Conservation (phyloP, 2,113 vertebrate genomes). For the Silurus asotus region DNA sequence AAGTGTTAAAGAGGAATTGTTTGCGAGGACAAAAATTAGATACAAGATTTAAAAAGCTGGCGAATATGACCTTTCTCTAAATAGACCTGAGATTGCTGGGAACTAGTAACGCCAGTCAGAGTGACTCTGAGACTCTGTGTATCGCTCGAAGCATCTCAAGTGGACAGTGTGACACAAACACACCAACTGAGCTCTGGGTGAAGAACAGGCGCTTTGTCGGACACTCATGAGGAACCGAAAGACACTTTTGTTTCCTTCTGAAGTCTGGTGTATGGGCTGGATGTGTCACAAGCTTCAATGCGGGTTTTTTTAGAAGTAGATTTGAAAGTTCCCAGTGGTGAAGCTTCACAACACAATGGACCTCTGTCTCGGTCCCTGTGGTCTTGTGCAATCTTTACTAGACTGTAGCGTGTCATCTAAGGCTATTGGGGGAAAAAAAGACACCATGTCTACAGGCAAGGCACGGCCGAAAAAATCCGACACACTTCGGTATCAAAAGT, state of each 20-base stretch:
- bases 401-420: constrained; percentile 54
- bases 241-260: constrained; percentile 71
- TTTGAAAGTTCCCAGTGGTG: constrained; percentile 54
- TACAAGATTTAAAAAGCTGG: constrained; percentile 57
- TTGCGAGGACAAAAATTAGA: constrained; percentile 17
- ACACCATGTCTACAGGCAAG: constrained; percentile 38
- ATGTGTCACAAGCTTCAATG: constrained; percentile 66
- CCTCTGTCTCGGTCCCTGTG: constrained; percentile 61
- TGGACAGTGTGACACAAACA: constrained; percentile 66
- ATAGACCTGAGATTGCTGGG: constrained; percentile 58
- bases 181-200: constrained; percentile 57
- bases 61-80: constrained; percentile 65
- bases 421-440: constrained; percentile 40
- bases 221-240: constrained; percentile 62
- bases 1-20: neutral
- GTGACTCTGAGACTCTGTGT: constrained; percentile 63
- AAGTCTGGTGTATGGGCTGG: constrained; percentile 56
- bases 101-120: constrained; percentile 62
- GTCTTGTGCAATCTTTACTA: constrained; percentile 39
- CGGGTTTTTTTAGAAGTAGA: constrained; percentile 61
- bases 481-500: constrained; percentile 34
- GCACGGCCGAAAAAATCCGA: constrained; percentile 42
- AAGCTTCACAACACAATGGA: constrained; percentile 66
- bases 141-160: constrained; percentile 63
- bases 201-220: constrained; percentile 63